Conservation (phyloP, 2,113 vertebrate species). For the Sus scrofa region DNA sequence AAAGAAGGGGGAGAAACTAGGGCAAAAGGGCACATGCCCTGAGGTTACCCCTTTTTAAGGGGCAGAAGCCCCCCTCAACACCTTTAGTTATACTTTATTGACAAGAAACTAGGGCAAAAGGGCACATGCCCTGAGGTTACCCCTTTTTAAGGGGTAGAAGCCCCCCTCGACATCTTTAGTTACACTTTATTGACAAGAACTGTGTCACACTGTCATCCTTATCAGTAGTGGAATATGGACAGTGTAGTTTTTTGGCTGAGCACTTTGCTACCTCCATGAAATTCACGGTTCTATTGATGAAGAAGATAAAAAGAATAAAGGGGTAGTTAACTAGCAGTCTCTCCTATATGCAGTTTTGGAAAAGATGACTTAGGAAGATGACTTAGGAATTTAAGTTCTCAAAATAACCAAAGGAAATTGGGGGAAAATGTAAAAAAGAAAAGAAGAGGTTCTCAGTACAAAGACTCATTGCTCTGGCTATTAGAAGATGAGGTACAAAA, state of each 20-base stretch:
- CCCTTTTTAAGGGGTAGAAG: not conserved
- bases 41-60: not conserved
- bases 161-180: not conserved
- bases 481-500: not conserved
- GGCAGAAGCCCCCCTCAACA: too few relatives aligned
- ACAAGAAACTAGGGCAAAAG: not conserved
- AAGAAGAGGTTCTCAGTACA: not conserved
- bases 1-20: not conserved
- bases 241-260: not conserved
- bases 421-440: not conserved
- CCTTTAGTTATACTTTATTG: too few relatives aligned
- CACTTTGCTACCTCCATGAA: not conserved
- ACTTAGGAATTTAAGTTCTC: not conserved
- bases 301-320: not conserved
- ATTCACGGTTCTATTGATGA: not conserved
- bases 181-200: not conserved
- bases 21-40: not conserved
- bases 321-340: not conserved
- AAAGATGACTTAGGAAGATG: not conserved
- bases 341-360: not conserved
- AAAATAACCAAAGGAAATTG: conserved; percentile 21
- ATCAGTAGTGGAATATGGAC: not conserved
- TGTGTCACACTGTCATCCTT: not conserved
- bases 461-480: not conserved
- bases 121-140: not conserved